phyloP scores from a whole-genome alignment of 64 coral and sea anemone species.

The Acropora yongei region DNA sequence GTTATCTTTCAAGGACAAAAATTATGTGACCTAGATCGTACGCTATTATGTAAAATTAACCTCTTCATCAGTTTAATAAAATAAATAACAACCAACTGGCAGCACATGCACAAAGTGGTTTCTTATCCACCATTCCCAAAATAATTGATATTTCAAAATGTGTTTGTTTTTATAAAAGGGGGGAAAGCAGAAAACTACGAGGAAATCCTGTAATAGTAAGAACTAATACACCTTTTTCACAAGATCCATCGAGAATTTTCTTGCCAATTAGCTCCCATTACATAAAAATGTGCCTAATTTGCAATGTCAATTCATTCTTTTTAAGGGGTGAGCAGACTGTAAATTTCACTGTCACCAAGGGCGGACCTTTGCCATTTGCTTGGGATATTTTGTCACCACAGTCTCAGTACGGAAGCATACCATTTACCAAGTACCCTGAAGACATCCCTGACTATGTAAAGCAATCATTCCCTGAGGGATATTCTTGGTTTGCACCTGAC shows the following conservation, averaged over 20 bases:
- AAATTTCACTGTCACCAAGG: neutral
- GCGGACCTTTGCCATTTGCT: slow-evolving; percentile 2
- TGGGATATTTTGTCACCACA: neutral
- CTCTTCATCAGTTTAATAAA: neutral
- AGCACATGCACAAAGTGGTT: too few species aligned
- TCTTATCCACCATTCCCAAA: too few species aligned
- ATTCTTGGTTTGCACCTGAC: too few species aligned
- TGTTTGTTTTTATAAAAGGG: neutral
- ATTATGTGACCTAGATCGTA: slow-evolving; percentile 4
- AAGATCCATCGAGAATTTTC: slow-evolving; percentile 1
- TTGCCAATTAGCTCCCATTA: neutral
- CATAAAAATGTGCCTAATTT: neutral
- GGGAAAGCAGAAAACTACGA: neutral
- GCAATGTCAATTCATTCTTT: too few species aligned
- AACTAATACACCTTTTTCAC: slow-evolving; percentile 5
- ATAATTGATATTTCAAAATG: neutral
- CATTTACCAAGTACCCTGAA: neutral
- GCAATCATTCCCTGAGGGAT: slow-evolving; percentile 10
- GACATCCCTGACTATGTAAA: slow-evolving; percentile 4
- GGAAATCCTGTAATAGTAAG: slow-evolving; percentile 2
- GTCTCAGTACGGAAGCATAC: slow-evolving; percentile 3
- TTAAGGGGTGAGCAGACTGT: neutral
- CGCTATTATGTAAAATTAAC: neutral
- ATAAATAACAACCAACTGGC: neutral
- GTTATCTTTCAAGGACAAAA: neutral